Conservation (phyloP, 1,140 invertebrate genomes). For the Leptinotarsa undecemlineata region DNA sequence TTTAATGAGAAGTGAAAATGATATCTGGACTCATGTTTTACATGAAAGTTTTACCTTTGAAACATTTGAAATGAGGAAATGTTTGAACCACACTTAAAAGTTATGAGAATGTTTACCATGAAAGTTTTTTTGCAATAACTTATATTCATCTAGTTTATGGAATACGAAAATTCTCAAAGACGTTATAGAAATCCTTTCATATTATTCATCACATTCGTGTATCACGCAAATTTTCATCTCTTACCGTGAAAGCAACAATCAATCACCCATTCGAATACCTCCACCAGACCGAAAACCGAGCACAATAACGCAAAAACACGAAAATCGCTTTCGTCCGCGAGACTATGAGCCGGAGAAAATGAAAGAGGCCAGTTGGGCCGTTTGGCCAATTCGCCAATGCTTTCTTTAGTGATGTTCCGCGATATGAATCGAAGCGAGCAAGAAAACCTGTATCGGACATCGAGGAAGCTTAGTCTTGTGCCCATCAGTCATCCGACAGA, state of each 20-base stretch:
- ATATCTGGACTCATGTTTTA: too few relatives aligned
- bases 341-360: neutral
- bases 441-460: slow-evolving; percentile 64
- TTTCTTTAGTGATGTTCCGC: slow-evolving; percentile 53
- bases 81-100: too few relatives aligned
- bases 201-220: too few relatives aligned
- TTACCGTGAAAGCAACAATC: neutral
- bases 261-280: neutral
- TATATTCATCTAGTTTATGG: too few relatives aligned
- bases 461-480: slow-evolving; percentile 60
- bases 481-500: slow-evolving; percentile 41
- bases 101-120: too few relatives aligned
- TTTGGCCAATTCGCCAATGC: slow-evolving; percentile 43
- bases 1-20: too few relatives aligned
- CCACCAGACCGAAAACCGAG: neutral
- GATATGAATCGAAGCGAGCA: slow-evolving; percentile 68
- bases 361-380: slow-evolving; percentile 28
- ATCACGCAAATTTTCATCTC: neutral
- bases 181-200: too few relatives aligned
- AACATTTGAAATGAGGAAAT: too few relatives aligned
- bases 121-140: too few relatives aligned
- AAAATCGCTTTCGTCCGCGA: neutral
- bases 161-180: too few relatives aligned
- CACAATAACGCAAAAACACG: neutral
- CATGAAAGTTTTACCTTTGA: too few relatives aligned